These are phyloP conservation scores for Drosophila stalkeri DNA, from an alignment of 2,888 invertebrate species.

Conservation along the genomic window DNA sequence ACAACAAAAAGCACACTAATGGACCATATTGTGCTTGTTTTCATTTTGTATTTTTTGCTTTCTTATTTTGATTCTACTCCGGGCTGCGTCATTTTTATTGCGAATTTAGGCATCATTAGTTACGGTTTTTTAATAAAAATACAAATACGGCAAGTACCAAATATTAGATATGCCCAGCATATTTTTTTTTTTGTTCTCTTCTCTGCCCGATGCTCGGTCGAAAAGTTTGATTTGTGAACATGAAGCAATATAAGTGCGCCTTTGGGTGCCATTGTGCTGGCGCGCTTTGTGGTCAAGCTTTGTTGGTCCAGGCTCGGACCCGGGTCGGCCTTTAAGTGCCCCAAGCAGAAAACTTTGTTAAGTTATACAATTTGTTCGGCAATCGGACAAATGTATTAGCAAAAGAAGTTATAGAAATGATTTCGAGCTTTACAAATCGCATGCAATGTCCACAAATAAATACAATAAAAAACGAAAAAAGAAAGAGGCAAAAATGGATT, in stretches of 20 bases:
- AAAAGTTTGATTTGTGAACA: constrained; percentile 78
- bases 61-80: constrained; percentile 6
- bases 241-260: constrained; percentile 73
- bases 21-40: constrained; percentile 79
- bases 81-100: constrained; percentile 72
- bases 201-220: constrained; percentile 2
- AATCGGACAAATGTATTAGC: constrained; percentile 74
- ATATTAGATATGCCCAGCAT: constrained; percentile 37
- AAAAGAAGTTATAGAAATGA: constrained; percentile 60
- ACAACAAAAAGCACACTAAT: constrained; percentile 74
- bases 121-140: constrained; percentile 81
- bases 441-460: constrained; percentile 21
- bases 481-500: constrained; percentile 24
- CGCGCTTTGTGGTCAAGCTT: constrained; percentile 71
- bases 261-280: constrained; percentile 75
- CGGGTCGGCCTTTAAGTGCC: constrained; percentile 50
- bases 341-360: constrained; percentile 62
- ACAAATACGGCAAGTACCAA: constrained; percentile 63
- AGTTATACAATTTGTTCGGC: constrained; percentile 60
- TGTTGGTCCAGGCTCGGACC: constrained; percentile 45
- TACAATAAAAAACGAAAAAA: constrained; percentile 12
- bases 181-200: too few species aligned
- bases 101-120: constrained; percentile 82
- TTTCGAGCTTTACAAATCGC: constrained; percentile 51
- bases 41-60: neutral